Evolutionary conservation across 2,797 vertebrate species (phyloP).

Genomic region (Salmo trutta): DNA sequence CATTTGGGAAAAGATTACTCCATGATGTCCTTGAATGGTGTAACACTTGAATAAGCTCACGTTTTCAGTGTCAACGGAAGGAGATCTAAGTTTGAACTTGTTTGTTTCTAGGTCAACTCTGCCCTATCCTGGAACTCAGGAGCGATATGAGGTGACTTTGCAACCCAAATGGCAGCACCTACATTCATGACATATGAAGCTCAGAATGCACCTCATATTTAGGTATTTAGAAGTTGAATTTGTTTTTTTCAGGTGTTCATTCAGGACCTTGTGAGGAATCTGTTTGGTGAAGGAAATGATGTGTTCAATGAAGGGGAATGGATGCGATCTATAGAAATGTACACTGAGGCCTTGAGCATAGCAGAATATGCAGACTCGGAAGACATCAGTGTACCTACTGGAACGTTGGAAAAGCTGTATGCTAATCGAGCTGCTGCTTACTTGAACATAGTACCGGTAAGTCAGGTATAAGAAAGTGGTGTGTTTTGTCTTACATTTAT

Average conservation of each 20-base stretch:
- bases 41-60: not conserved
- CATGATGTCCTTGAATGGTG: too few relatives aligned
- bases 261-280: slow-evolving; percentile 88
- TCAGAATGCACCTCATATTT: not conserved
- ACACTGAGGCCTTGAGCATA: slow-evolving; percentile 91
- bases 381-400: slow-evolving; percentile 82
- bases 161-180: not conserved
- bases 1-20: not conserved
- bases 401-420: slow-evolving; percentile 86
- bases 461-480: slow-evolving; percentile 19
- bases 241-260: slow-evolving; percentile 83
- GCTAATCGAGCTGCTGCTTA: slow-evolving; percentile 93
- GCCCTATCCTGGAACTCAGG: slow-evolving; percentile 89
- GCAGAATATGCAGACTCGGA: slow-evolving; percentile 93
- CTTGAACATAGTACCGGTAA: slow-evolving; percentile 85
- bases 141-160: slow-evolving; percentile 90
- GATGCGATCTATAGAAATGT: slow-evolving; percentile 87
- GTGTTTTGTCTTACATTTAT: not conserved
- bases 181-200: not conserved
- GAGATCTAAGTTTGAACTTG: not conserved
- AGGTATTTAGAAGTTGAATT: not conserved
- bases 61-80: not conserved
- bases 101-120: slow-evolving; percentile 85
- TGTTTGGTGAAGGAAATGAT: slow-evolving; percentile 95
- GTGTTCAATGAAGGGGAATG: slow-evolving; percentile 88